These are phyloP conservation scores for Periophthalmus modestus DNA, from an alignment of 2,113 vertebrate species.

Conservation along the genomic window DNA sequence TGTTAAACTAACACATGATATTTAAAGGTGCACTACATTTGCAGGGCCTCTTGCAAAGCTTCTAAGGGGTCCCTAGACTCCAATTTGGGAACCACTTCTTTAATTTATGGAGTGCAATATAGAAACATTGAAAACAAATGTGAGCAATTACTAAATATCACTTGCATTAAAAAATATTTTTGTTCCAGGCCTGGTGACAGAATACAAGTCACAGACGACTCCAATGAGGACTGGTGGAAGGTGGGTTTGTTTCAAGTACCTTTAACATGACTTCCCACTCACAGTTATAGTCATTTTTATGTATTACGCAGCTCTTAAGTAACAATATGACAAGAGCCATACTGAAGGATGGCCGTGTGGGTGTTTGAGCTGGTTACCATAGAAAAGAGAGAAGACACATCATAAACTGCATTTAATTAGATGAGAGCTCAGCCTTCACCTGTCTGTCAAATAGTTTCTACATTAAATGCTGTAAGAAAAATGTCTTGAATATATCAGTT, in stretches of 20 bases:
- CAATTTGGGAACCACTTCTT: no score
- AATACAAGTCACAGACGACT: constrained; percentile 88
- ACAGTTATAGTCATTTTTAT: constrained; percentile 12
- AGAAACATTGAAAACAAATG: not conserved
- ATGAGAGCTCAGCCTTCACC: constrained; percentile 39
- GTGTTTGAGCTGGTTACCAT: constrained; percentile 31
- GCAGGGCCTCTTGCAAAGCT: no score
- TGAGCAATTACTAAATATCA: not conserved
- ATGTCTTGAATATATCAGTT: not conserved
- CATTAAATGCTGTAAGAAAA: not conserved
- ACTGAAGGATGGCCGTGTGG: constrained; percentile 34
- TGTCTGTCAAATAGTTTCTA: constrained; percentile 5
- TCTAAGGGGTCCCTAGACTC: no score
- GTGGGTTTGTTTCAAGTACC: constrained; percentile 58
- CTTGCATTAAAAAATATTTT: not conserved
- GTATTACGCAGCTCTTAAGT: constrained; percentile 14
- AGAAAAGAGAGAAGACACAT: constrained; percentile 31
- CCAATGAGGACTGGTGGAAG: constrained; percentile 96
- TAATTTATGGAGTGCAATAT: not conserved
- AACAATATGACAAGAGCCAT: constrained; percentile 14
- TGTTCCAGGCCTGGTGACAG: constrained; percentile 84
- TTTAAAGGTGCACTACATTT: no score
- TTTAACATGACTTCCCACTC: not conserved
- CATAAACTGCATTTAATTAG: constrained; percentile 32
- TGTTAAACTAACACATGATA: no score